Conservation (phyloP, 1,140 invertebrate genomes). For the Papilio helenus region DNA sequence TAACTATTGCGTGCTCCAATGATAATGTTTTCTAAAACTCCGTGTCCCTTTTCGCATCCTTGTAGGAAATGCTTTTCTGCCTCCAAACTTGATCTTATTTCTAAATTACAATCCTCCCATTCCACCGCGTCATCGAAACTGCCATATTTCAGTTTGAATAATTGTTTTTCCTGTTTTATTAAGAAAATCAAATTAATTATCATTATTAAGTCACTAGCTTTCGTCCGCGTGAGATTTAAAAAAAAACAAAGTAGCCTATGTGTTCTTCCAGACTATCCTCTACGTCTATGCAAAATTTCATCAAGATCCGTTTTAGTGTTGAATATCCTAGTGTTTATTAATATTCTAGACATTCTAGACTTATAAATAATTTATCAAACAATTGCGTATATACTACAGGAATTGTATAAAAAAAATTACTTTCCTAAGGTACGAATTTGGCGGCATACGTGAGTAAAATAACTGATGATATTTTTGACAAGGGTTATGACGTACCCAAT, state of each 20-base stretch:
- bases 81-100: slow-evolving; percentile 45
- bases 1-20: slow-evolving; percentile 44
- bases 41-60: slow-evolving; percentile 38
- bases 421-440: slow-evolving; percentile 5
- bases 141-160: slow-evolving; percentile 42
- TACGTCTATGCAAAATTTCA: too few species aligned
- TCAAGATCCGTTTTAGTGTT: background rate
- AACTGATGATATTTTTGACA: slow-evolving; percentile 20
- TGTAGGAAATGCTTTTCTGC: slow-evolving; percentile 51
- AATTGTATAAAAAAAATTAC: slow-evolving; percentile 11
- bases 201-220: too few species aligned
- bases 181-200: background rate
- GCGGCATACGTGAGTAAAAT: slow-evolving; percentile 3
- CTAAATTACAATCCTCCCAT: slow-evolving; percentile 50
- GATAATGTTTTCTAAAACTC: slow-evolving; percentile 52
- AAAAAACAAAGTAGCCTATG: too few species aligned
- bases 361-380: slow-evolving; percentile 28
- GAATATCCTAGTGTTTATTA: background rate
- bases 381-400: background rate
- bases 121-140: slow-evolving; percentile 44
- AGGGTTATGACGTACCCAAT: slow-evolving; percentile 12
- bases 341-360: background rate
- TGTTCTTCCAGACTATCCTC: too few species aligned
- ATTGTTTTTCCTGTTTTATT: slow-evolving; percentile 42
- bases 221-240: too few species aligned